Percentiles rank a stretch among this genome's conserved stretches.
These are phyloP conservation scores for Gallinago paraguaiae DNA, from an alignment of 2,113 vertebrate species.

Conservation along the genomic window DNA sequence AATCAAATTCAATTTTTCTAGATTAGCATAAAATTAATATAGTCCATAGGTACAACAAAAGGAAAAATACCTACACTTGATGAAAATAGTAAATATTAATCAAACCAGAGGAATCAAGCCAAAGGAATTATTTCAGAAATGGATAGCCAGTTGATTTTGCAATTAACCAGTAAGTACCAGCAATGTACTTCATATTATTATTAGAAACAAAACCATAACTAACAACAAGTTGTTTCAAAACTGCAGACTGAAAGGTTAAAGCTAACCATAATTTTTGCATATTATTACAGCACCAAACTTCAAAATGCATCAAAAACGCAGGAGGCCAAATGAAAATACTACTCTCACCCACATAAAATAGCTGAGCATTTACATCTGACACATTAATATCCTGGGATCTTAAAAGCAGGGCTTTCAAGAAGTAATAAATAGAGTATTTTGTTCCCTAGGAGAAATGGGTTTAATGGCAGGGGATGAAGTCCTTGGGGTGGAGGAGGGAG, in stretches of 20 bases:
- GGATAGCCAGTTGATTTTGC: constrained; percentile 43
- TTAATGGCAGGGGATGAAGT: constrained; percentile 13
- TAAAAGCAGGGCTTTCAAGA: constrained; percentile 7
- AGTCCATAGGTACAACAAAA: not conserved
- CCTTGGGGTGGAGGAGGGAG: not conserved
- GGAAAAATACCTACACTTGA: constrained; percentile 18
- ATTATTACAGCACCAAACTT: constrained; percentile 48
- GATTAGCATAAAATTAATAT: constrained; percentile 32
- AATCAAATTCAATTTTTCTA: constrained; percentile 3
- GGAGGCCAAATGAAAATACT: constrained; percentile 14
- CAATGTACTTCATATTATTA: constrained; percentile 39
- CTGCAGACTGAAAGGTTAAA: constrained; percentile 50
- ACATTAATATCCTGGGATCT: constrained; percentile 57
- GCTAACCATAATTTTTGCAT: constrained; percentile 48
- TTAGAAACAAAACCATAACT: constrained; percentile 54
- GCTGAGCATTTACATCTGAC: constrained; percentile 19
- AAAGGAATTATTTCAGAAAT: constrained; percentile 40
- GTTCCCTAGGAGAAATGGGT: not conserved
- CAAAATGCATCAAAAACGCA: constrained; percentile 32
- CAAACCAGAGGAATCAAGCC: constrained; percentile 8
- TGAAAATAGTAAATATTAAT: constrained; percentile 46
- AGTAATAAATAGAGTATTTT: constrained; percentile 12
- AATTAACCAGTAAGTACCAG: constrained; percentile 44
- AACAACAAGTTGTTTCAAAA: constrained; percentile 57
- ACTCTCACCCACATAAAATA: constrained; percentile 17